Percentiles rank a stretch among this genome's conserved stretches.
Conservation (phyloP, 1,140 invertebrate genomes). For the Cydia splendana region DNA sequence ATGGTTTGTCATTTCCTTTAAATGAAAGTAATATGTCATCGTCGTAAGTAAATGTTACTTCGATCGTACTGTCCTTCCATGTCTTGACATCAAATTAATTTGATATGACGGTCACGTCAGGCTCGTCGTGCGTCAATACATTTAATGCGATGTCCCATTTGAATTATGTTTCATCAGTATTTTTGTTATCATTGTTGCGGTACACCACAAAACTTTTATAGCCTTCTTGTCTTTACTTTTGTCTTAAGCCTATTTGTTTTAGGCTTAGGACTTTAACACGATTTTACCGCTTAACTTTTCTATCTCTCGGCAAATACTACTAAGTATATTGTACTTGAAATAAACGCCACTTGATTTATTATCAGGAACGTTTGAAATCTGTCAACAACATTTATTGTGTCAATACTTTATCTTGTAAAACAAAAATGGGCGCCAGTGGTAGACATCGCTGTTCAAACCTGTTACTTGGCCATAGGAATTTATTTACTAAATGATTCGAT, state of each 20-base stretch:
- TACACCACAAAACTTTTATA: neutral
- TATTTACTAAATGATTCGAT: constrained; percentile 3
- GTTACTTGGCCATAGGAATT: neutral
- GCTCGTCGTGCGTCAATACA: neutral
- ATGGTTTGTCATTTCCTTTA: too few species aligned
- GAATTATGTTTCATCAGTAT: neutral
- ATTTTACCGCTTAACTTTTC: constrained; percentile 20
- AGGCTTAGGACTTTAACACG: neutral
- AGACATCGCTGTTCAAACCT: neutral
- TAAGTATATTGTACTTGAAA: constrained; percentile 2
- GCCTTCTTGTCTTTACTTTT: neutral
- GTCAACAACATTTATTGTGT: neutral
- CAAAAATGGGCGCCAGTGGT: constrained; percentile 3
- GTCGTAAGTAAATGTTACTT: neutral
- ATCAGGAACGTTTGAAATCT: constrained; percentile 1
- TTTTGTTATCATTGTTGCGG: constrained; percentile 8
- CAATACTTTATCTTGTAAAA: constrained; percentile 11
- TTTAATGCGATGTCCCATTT: neutral
- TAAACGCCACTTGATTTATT: constrained; percentile 15
- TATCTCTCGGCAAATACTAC: constrained; percentile 15
- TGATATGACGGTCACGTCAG: constrained; percentile 4
- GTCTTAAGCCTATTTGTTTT: neutral
- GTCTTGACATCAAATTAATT: constrained; percentile 17
- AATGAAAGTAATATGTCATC: neutral
- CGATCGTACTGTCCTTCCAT: neutral